These are phyloP conservation scores for Lasiommata megera DNA, from an alignment of 2,888 invertebrate genomes.

Conservation along the genomic window DNA sequence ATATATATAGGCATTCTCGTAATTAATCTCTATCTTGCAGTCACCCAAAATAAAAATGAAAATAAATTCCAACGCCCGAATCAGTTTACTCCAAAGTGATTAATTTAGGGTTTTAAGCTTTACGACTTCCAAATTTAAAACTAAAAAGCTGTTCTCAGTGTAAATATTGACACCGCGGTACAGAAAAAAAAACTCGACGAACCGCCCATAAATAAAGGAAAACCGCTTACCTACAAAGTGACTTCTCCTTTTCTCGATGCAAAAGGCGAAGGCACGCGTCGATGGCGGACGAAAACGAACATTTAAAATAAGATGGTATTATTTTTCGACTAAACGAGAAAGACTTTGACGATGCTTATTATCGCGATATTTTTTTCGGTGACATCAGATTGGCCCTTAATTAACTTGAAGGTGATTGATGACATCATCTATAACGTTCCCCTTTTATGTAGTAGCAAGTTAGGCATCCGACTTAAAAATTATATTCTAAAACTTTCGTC, in stretches of 20 bases:
- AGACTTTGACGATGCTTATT: not conserved
- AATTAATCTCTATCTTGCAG: conserved; percentile 1
- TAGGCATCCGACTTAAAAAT: no score
- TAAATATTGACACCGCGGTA: conserved; percentile 9
- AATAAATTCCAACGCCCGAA: not conserved
- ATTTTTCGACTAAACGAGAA: not conserved
- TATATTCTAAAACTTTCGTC: no score
- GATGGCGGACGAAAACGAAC: not conserved
- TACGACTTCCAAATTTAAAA: conserved; percentile 10
- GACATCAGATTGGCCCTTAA: no score
- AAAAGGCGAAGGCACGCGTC: conserved; percentile 7
- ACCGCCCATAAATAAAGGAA: conserved; percentile 5
- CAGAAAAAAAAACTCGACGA: conserved; percentile 1
- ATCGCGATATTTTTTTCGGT: no score
- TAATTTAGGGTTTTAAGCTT: conserved; percentile 4
- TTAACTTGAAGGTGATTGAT: no score
- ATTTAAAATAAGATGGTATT: not conserved
- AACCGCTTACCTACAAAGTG: conserved; percentile 9
- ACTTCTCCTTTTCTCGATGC: conserved; percentile 8
- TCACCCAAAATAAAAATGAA: not conserved
- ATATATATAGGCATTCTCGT: not conserved
- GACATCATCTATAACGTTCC: no score
- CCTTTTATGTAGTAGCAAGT: no score
- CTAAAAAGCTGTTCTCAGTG: conserved; percentile 8
- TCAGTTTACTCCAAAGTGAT: not conserved